A percentile compares a stretch with the other conserved stretches of the same genome.
Evolutionary conservation across 2,113 vertebrate genomes (phyloP).

Genomic region (Rhizomys pruinosus): DNA sequence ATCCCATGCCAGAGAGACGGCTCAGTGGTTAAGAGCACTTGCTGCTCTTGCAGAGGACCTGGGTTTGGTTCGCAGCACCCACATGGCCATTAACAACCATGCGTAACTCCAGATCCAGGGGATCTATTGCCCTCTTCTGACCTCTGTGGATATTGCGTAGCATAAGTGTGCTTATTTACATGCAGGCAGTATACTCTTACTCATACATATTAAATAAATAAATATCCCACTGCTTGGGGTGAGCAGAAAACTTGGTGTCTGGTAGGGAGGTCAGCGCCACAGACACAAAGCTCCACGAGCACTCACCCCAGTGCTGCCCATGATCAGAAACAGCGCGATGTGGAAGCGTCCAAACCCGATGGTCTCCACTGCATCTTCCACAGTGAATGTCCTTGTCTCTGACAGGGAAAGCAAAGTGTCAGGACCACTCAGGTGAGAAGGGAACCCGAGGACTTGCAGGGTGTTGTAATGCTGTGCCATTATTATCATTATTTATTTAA

Average conservation of each 20-base stretch:
- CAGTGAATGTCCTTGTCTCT: constrained; percentile 90
- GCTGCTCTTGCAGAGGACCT: too few relatives aligned
- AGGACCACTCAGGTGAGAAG: not conserved
- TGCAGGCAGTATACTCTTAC: too few relatives aligned
- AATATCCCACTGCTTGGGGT: too few relatives aligned
- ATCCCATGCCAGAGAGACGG: not conserved
- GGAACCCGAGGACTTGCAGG: not conserved
- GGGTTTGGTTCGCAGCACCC: too few relatives aligned
- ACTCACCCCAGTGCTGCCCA: constrained; percentile 95
- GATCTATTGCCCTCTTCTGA: too few relatives aligned
- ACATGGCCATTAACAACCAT: too few relatives aligned
- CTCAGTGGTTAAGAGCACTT: too few relatives aligned
- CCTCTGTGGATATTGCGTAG: too few relatives aligned
- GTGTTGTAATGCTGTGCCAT: too few relatives aligned
- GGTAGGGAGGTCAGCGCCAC: not conserved
- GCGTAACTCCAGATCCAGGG: too few relatives aligned
- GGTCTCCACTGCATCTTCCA: constrained; percentile 94
- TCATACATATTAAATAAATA: too few relatives aligned
- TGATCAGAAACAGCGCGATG: constrained; percentile 93
- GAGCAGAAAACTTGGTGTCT: not conserved
- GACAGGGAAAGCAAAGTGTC: not conserved
- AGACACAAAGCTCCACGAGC: not conserved
- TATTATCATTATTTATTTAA: not conserved
- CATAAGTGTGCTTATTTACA: too few relatives aligned
- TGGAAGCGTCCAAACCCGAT: constrained; percentile 96